A percentile compares a stretch with the other conserved stretches of the same genome.
These are phyloP conservation scores for Pogoniulus pusillus DNA, from an alignment of 2,797 vertebrate genomes.

Conservation along the genomic window DNA sequence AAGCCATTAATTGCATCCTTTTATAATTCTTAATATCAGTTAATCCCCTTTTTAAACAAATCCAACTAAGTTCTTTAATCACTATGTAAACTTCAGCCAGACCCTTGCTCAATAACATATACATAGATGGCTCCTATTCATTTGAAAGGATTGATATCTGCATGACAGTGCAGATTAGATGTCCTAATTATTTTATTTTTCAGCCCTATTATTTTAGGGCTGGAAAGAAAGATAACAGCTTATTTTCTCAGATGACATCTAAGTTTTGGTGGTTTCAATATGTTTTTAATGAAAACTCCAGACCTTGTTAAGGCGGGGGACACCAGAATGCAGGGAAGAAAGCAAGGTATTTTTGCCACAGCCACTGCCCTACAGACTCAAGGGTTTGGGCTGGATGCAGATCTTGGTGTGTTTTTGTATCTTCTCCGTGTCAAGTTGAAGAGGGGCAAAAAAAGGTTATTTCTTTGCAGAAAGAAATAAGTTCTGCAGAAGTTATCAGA, in stretches of 20 bases:
- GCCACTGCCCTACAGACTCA: rapidly evolving
- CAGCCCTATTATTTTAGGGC: too few relatives aligned
- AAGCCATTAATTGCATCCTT: not conserved
- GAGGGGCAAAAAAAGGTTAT: not conserved
- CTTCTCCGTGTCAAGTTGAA: not conserved
- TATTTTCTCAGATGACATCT: not conserved
- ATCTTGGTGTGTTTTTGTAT: rapidly evolving
- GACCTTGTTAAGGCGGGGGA: not conserved
- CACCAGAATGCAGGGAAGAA: not conserved
- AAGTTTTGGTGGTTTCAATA: not conserved
- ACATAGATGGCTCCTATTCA: not conserved
- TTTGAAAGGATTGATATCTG: not conserved
- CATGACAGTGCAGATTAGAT: not conserved
- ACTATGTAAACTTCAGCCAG: not conserved
- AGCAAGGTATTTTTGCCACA: not conserved
- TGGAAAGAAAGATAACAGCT: not conserved
- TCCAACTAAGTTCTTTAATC: not conserved
- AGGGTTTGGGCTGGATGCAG: not conserved
- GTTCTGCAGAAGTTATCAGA: not conserved
- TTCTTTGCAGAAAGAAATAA: not conserved
- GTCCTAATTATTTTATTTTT: not conserved
- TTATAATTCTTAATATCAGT: not conserved
- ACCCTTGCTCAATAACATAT: not conserved
- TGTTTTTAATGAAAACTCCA: not conserved
- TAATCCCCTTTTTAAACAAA: not conserved